Conservation (phyloP, 2,113 vertebrate species). For the Maccullochella peelii region DNA sequence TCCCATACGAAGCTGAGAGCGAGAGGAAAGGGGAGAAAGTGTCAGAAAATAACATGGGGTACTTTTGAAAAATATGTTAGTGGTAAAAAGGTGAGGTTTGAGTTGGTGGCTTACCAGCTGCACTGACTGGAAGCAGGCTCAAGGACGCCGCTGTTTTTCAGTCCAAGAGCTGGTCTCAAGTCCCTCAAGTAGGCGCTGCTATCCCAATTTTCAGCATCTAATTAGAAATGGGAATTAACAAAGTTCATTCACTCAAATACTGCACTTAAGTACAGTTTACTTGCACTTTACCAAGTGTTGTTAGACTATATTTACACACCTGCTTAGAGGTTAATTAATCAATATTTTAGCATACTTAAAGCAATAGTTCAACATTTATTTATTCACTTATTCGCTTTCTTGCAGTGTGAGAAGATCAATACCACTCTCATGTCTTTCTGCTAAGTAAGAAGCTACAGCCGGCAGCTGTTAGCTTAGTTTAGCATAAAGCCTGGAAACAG, state of each 20-base stretch:
- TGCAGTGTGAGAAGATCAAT: no score
- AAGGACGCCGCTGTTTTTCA: background rate
- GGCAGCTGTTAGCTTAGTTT: no score
- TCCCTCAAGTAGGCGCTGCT: background rate
- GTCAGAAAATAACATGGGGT: background rate
- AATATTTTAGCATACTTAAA: no score
- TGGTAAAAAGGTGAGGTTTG: background rate
- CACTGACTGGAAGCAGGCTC: background rate
- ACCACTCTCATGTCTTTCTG: no score
- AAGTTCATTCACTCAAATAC: background rate
- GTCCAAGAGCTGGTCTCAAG: background rate
- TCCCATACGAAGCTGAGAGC: conserved; percentile 25
- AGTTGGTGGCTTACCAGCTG: conserved; percentile 13
- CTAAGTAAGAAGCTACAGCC: no score
- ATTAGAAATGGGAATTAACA: background rate
- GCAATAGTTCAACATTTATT: no score
- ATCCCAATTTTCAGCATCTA: conserved; percentile 19
- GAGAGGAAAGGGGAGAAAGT: background rate
- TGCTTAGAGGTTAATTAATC: background rate
- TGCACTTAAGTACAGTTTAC: background rate
- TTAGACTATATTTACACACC: no score
- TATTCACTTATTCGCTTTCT: no score
- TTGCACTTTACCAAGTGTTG: background rate
- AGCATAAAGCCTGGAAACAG: no score
- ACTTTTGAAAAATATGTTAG: background rate